Evolutionary conservation across 2,113 vertebrate species (phyloP), one percentile per base, ranked within the genome.

Genomic region (Catharus fuscescens): DNA sequence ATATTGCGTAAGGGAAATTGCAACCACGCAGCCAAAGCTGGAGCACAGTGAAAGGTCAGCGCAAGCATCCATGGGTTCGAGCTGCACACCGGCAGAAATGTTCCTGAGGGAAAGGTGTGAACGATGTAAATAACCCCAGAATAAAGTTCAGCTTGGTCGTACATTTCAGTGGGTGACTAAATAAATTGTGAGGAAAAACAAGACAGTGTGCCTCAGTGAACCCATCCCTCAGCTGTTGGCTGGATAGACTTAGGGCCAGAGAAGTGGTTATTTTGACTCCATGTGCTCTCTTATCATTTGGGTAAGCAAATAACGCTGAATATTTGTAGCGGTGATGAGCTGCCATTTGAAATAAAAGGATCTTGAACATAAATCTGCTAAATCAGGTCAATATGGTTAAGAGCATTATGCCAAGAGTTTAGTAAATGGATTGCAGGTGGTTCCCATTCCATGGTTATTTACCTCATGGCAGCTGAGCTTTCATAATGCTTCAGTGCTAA

Each of bases 11-110:
- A 72, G 80, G 94, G 93, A 96, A 96, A 25, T 53, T 6, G 32
- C 42, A 42, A 14, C 70, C 65, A 14, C 8, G 3, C 29, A 69
- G 82, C 67, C 8, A 4, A 56, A 78, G 44, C 4, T 38, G 62
- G 56, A 59, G 53, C 65, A 13, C 42, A 88, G 52, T 18, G 36
- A 76, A 91, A 96, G 94, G 95, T 93, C 92, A 64, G 67, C 5
- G 2, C 34, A 36, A 32, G 54, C 88, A 60, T 61, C 32, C 3
- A 0, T 26, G 17, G 72, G 77, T 67, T 92, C 13, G 28, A 7
- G 80, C 52, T 6, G 3, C 92, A 79, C 2, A 0, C 38, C 4
- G 52, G 62, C 66, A 45, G 53, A 65, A 71, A 52, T 25, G 54
- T n/a, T 77, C 9, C 10, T n/a, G 36, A 78, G 42, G 32, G 42